phyloP scores from a whole-genome alignment of 2,113 vertebrate genomes.

The Varanus salvator region DNA sequence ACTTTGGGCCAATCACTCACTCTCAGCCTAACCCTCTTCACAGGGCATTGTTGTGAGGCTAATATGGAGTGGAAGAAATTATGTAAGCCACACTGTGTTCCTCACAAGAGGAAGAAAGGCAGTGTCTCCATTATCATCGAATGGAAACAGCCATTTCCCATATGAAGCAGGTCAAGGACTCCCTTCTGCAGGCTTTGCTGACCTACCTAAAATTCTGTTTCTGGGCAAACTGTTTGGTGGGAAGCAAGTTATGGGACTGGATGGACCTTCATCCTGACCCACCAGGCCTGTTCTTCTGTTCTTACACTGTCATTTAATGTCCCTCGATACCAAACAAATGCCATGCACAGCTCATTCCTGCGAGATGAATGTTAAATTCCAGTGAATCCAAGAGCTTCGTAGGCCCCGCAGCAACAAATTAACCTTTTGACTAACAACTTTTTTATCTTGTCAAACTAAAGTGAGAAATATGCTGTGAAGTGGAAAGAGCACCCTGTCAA shows the following conservation, averaged over 20 bases:
- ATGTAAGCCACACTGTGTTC: no score
- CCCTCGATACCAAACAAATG: not conserved
- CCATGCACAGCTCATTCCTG: not conserved
- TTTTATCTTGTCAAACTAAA: slow-evolving; percentile 5
- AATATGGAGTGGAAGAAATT: no score
- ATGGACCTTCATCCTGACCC: not conserved
- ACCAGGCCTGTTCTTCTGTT: not conserved
- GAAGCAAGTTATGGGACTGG: not conserved
- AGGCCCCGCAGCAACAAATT: not conserved
- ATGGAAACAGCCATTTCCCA: no score
- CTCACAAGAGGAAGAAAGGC: no score
- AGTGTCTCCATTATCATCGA: no score
- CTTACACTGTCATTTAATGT: not conserved
- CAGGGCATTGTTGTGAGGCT: no score
- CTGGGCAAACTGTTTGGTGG: not conserved
- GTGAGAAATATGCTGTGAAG: slow-evolving; percentile 22
- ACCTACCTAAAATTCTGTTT: no score
- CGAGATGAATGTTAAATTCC: not conserved
- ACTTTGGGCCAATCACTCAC: no score
- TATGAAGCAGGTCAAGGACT: no score
- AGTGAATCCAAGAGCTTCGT: not conserved
- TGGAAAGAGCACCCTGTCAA: slow-evolving; percentile 2
- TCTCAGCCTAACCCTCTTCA: no score
- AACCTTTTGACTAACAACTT: not conserved
- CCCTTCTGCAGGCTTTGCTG: no score